These are phyloP conservation scores for Callinectes sapidus DNA, from an alignment of 2,888 invertebrate species.

Conservation along the genomic window DNA sequence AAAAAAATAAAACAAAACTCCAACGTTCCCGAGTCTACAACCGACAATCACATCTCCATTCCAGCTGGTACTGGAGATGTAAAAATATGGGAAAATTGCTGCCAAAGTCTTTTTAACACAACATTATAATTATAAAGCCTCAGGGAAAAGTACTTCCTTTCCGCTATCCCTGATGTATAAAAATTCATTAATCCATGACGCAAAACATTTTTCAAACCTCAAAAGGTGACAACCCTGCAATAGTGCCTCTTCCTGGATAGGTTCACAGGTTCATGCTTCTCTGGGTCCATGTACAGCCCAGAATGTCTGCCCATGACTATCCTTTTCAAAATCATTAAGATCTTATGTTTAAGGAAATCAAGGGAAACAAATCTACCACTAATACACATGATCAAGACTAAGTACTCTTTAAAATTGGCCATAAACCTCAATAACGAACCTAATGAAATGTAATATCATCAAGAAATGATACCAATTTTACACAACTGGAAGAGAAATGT, in stretches of 20 bases:
- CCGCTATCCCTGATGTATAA: neutral
- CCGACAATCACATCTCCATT: neutral
- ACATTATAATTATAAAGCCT: neutral
- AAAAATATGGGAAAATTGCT: neutral
- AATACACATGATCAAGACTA: neutral
- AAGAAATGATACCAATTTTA: neutral
- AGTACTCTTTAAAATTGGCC: neutral
- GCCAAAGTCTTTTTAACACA: neutral
- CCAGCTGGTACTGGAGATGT: neutral
- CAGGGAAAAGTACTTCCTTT: neutral
- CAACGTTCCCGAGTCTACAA: neutral
- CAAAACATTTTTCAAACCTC: neutral
- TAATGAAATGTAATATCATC: neutral
- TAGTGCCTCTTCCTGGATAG: neutral
- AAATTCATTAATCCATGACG: neutral
- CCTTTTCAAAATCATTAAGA: neutral
- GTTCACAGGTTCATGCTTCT: neutral
- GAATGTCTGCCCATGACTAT: neutral
- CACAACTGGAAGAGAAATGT: neutral
- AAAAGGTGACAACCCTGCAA: neutral
- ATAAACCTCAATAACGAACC: neutral
- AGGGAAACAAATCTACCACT: neutral
- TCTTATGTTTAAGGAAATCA: neutral
- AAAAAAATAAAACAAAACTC: conserved; percentile 12
- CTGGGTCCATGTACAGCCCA: neutral